A percentile compares a stretch with the other conserved stretches of the same genome.
Evolutionary conservation across 2,888 invertebrate species (phyloP).

Genomic region (Danaus chrysippus): DNA sequence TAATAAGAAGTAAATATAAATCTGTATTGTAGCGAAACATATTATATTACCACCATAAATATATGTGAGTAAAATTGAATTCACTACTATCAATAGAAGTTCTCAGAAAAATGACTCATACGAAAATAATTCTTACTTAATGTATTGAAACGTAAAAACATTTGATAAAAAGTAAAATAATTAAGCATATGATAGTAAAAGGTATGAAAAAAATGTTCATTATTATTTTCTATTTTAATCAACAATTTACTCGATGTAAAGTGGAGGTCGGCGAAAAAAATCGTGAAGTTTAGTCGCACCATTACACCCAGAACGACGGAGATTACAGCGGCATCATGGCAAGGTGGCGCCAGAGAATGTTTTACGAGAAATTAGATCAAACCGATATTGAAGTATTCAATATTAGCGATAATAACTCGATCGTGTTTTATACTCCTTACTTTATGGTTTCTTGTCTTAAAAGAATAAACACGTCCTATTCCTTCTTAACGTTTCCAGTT

Average conservation of each 20-base stretch:
- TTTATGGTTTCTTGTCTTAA: not conserved
- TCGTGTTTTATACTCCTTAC: not conserved
- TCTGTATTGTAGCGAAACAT: too few species aligned
- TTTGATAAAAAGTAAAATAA: too few species aligned
- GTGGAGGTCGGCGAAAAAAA: conserved; percentile 30
- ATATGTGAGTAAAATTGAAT: too few species aligned
- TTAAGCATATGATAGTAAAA: too few species aligned
- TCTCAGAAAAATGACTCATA: too few species aligned
- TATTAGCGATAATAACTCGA: conserved; percentile 2
- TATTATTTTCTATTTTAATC: not conserved
- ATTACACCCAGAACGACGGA: conserved; percentile 50
- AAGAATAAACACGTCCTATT: not conserved
- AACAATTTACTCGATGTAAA: conserved; percentile 7
- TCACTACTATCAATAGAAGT: too few species aligned
- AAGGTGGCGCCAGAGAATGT: conserved; percentile 38
- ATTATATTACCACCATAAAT: too few species aligned
- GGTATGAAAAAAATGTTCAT: too few species aligned
- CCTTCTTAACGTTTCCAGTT: too few species aligned
- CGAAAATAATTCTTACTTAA: too few species aligned
- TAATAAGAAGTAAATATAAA: too few species aligned
- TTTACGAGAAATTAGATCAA: conserved; percentile 40
- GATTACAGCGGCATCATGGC: conserved; percentile 52
- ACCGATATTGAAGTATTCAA: conserved; percentile 19
- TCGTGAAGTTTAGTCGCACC: conserved; percentile 42
- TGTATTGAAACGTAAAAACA: too few species aligned